Percentiles rank a stretch among this genome's conserved stretches.
Evolutionary conservation across 2,797 vertebrate species (phyloP).

Genomic region (Cyprinella venusta): DNA sequence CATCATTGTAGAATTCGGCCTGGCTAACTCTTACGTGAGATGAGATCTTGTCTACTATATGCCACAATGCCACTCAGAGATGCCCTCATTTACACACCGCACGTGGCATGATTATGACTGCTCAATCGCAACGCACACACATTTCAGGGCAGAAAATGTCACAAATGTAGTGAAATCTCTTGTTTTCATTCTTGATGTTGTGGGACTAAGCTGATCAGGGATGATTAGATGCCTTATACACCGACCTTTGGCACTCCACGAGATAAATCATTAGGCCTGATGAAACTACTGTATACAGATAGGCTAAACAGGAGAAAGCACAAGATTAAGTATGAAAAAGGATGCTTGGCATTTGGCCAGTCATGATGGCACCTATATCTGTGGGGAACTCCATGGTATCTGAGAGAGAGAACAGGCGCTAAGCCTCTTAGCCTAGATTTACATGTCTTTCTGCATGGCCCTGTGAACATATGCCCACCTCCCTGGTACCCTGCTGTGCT

Average conservation of each 20-base stretch:
- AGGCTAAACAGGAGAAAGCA: background rate
- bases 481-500: background rate
- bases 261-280: background rate
- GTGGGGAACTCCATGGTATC: constrained; percentile 42
- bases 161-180: background rate
- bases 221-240: constrained; percentile 21
- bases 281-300: constrained; percentile 1
- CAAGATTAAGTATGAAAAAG: background rate
- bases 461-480: constrained; percentile 27
- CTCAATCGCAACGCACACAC: background rate
- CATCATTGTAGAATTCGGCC: too few relatives aligned
- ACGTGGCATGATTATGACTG: background rate
- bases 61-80: background rate
- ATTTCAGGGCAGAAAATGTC: constrained; percentile 5
- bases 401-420: constrained; percentile 37
- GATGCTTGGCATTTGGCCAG: constrained; percentile 39
- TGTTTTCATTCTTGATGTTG: background rate
- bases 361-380: constrained; percentile 34
- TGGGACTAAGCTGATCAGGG: constrained; percentile 32
- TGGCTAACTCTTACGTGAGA: too few relatives aligned
- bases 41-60: constrained; percentile 2
- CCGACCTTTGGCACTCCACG: background rate
- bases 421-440: constrained; percentile 59
- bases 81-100: background rate
- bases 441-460: constrained; percentile 41